Evolutionary conservation across 2,113 vertebrate species (phyloP).

Genomic region (Cinclus mexicanus): DNA sequence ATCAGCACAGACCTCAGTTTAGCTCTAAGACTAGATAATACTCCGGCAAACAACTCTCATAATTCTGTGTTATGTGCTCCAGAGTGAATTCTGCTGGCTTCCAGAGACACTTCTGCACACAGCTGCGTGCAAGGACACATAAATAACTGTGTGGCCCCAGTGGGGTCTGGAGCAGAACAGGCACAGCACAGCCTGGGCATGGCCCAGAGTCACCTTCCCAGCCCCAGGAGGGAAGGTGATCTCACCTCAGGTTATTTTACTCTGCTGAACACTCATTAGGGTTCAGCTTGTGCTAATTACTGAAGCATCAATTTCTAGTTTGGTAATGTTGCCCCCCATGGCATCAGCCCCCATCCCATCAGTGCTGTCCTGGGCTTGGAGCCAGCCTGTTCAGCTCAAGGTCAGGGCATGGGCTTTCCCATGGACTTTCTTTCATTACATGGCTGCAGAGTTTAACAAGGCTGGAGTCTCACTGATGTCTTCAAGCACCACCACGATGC

Average conservation of each 20-base stretch:
- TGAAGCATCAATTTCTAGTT: not conserved
- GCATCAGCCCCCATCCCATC: not conserved
- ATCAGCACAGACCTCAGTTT: not conserved
- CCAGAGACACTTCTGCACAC: not conserved
- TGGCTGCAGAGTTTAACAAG: not conserved
- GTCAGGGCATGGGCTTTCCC: not conserved
- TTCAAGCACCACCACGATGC: not conserved
- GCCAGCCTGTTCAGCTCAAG: not conserved
- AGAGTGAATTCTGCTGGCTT: not conserved
- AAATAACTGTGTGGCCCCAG: rapidly evolving
- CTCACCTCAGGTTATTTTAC: no score
- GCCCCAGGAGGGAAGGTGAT: not conserved
- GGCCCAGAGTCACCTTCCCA: not conserved
- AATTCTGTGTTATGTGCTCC: not conserved
- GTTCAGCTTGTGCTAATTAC: not conserved
- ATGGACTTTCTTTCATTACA: not conserved
- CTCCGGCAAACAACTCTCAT: not conserved
- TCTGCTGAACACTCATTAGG: rapidly evolving
- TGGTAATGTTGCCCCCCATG: rapidly evolving
- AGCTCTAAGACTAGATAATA: constrained; percentile 8
- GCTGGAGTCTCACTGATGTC: not conserved
- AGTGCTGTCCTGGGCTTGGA: not conserved
- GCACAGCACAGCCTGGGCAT: rapidly evolving
- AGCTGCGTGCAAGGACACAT: not conserved
- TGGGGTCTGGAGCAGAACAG: rapidly evolving